Evolutionary conservation across 2,888 invertebrate species (phyloP), one percentile per base, ranked within the genome.

Genomic region (Heliconius cydno): DNA sequence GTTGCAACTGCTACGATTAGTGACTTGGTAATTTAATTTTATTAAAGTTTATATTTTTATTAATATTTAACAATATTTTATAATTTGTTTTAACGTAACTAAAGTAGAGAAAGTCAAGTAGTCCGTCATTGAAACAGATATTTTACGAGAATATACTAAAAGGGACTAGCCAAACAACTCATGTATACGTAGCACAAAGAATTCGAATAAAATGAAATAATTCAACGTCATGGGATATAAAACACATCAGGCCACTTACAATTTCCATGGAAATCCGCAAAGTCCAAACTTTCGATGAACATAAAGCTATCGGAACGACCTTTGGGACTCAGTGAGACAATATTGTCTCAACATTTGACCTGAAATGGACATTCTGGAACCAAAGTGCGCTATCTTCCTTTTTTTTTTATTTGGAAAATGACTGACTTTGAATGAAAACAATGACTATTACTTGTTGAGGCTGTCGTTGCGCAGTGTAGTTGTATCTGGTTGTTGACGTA

Each of bases 311-410:
- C 74, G 78, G 68, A 67, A 68, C 78, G 74, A 67, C 78, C 78
- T 74, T 63, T 79, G 78, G 78, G 78, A 75, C 74, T 79, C 78
- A 70, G 60, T 74, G 67, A 79, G 78, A 79, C 78, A 78, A 79
- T 79, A 79, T 79, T 79, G 78, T 79, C 78, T 79, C 74, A 75
- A 79, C 74, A 75, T 79, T 79, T 79, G 78, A 79, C 78, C 78
- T 79, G 66, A 74, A 60, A 75, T 70, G 67, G 60, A 34, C 28
- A 30, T 60, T 28, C 74, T 38, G 2, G 3, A 22, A 60, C 6
- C n/a, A 34, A 75, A 75, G 15, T 19, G 63, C 28, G 28, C 41
- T 75, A 41, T 41, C 38, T 57, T n/a, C 22, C 12, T 10, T 41
- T 38, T 57, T n/a, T 9, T 57, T 57, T 57, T 46, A 46, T 28